Base-by-base conservation (phyloP, 2,797 vertebrate species). In the Glossophaga mutica region DNA sequence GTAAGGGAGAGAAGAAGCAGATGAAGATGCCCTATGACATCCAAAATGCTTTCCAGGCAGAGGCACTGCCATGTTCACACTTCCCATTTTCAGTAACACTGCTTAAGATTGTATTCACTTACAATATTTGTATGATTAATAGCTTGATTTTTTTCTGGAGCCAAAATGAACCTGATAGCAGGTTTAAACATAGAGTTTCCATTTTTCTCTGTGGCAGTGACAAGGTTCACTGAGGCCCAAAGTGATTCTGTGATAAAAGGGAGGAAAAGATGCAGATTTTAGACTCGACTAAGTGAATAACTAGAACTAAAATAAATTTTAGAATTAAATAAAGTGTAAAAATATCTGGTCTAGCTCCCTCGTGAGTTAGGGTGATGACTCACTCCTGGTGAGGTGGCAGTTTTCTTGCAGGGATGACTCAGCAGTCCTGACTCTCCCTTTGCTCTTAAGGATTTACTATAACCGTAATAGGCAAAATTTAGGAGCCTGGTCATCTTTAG, bases 221-320 rank as follows among this genome's bases (percentile, higher is more conserved):
- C 8, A n/a, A 87, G 44, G 46, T 59, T 90, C 57, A 81, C 46
- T 90, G 67, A 85, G 44, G 88, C 76, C 68, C 42, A 65, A 48
- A 94, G 52, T 46, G 65, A 87, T 84, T 87, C 26, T 88, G 22
- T 37, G 71, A 42, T 42, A 70, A 52, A 83, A 86, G 74, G 19
- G 14, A 94, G 34, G n/a, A 42, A 34, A 10, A 85, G 9, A 85
- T 55, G 87, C 15, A 81, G 44, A 37, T 82, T 95, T 88, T 65
- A 96, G 57, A 92, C 50, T 87, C 73, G 44, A 73, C 24, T 70
- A 78, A 87, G 46, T 82, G 42, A 93, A 82, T 91, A 84, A 50
- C 3, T 34, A 37, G 81, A 46, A 67, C 55, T 73, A 73, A 73
- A 73, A 57, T 68, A 65, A 71, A 79, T 34, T 79, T 91, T 11